Percentiles rank a stretch among this genome's conserved stretches.
phyloP scores from a whole-genome alignment of 1,140 invertebrate species.

The Brachionus plicatilis region DNA sequence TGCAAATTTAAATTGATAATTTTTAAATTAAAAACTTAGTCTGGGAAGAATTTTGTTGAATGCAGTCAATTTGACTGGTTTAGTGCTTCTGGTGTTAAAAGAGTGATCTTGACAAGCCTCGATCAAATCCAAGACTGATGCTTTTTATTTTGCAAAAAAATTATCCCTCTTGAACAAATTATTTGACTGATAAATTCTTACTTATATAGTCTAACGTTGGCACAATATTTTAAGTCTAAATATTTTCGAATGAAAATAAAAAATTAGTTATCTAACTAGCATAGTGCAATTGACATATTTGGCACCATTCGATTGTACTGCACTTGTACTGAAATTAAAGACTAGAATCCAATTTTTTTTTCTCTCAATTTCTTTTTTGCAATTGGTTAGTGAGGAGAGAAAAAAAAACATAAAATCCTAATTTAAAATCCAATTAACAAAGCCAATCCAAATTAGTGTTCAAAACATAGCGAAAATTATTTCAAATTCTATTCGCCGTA shows the following conservation, averaged over 20 bases:
- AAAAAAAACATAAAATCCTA: neutral
- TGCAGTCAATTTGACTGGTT: no score
- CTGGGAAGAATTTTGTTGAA: no score
- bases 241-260: neutral
- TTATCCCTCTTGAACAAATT: neutral
- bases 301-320: neutral
- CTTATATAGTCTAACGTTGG: neutral
- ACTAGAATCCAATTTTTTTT: neutral
- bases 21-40: no score
- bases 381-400: neutral
- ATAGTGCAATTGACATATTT: constrained; percentile 6
- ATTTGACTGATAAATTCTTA: no score
- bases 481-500: neutral
- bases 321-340: neutral
- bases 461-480: neutral
- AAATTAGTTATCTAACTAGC: neutral
- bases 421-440: neutral
- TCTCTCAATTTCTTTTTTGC: neutral
- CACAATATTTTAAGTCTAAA: neutral
- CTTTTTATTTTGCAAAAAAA: neutral
- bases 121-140: no score
- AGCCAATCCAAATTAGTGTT: neutral
- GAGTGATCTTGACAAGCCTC: no score
- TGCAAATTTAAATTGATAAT: no score
- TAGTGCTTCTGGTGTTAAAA: no score